Evolutionary conservation across 2,797 vertebrate genomes (phyloP).

Genomic region (Enteromius treurensis): DNA sequence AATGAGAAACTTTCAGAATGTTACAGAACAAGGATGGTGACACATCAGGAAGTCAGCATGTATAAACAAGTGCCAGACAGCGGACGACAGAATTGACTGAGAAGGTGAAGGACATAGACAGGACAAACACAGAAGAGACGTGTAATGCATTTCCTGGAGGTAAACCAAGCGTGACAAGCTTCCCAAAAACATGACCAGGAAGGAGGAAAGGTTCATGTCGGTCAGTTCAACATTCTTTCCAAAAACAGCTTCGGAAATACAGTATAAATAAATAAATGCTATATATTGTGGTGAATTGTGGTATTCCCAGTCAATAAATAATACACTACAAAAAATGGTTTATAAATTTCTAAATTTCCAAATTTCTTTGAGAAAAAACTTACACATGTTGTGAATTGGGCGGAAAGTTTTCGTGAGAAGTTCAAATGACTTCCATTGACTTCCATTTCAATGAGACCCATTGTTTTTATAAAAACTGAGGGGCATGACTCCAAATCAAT

Average conservation of each 20-base stretch:
- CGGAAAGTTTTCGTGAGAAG: too few species aligned
- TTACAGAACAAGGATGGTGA: constrained; percentile 34
- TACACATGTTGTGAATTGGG: too few species aligned
- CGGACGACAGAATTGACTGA: not conserved
- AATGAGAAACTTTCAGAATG: constrained; percentile 3
- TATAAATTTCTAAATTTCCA: too few species aligned
- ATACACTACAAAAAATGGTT: too few species aligned
- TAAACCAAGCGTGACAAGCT: constrained; percentile 43
- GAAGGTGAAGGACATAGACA: constrained; percentile 41
- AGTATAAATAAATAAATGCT: not conserved
- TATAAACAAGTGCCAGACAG: constrained; percentile 22
- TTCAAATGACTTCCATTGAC: too few species aligned
- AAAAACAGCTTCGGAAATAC: not conserved
- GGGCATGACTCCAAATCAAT: not conserved
- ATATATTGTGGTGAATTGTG: not conserved
- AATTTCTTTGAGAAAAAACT: too few species aligned
- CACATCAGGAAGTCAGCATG: constrained; percentile 15
- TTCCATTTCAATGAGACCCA: too few species aligned
- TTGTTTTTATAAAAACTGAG: not conserved
- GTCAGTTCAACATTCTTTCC: constrained; percentile 7
- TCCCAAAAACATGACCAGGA: constrained; percentile 1
- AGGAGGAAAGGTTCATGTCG: not conserved
- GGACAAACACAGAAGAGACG: constrained; percentile 37
- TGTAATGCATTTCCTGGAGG: constrained; percentile 44
- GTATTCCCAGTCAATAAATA: not conserved